These are phyloP conservation scores for Sthenelais limicola DNA, from an alignment of 2,888 invertebrate species.

Conservation along the genomic window DNA sequence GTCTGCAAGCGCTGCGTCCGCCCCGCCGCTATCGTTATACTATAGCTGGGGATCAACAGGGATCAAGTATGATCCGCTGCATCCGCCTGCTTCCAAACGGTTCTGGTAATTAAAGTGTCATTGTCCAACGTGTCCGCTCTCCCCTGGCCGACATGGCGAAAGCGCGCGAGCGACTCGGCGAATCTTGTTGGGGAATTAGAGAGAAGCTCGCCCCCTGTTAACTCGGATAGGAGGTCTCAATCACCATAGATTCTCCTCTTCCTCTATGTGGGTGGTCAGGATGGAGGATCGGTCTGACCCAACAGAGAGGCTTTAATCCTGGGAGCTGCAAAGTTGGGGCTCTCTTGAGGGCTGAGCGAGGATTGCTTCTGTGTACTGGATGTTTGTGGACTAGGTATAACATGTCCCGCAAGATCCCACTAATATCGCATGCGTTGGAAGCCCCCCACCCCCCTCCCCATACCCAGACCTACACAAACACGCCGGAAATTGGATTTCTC, in stretches of 20 bases:
- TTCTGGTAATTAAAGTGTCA: constrained; percentile 40
- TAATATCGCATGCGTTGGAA: constrained; percentile 20
- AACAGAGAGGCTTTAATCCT: constrained; percentile 30
- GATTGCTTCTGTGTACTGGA: constrained; percentile 22
- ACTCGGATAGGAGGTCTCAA: no score
- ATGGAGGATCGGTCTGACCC: constrained; percentile 29
- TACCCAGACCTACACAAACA: constrained; percentile 30
- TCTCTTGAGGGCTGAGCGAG: constrained; percentile 13
- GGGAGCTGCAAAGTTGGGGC: constrained; percentile 18
- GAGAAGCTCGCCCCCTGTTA: neutral
- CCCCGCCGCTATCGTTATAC: constrained; percentile 17
- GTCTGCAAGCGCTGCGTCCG: neutral
- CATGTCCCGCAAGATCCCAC: constrained; percentile 20
- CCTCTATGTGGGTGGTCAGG: constrained; percentile 21
- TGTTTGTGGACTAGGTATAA: constrained; percentile 21
- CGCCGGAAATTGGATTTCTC: constrained; percentile 34
- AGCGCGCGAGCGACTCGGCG: neutral
- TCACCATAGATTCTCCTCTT: no score
- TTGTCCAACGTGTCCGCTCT: constrained; percentile 26
- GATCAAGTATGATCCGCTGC: constrained; percentile 29
- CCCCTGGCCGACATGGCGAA: neutral
- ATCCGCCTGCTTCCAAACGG: constrained; percentile 28
- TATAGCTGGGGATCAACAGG: constrained; percentile 17
- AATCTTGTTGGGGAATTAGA: neutral
- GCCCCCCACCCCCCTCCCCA: neutral